These are phyloP conservation scores for Pseudoips prasinana DNA, from an alignment of 2,888 invertebrate genomes.

Conservation along the genomic window DNA sequence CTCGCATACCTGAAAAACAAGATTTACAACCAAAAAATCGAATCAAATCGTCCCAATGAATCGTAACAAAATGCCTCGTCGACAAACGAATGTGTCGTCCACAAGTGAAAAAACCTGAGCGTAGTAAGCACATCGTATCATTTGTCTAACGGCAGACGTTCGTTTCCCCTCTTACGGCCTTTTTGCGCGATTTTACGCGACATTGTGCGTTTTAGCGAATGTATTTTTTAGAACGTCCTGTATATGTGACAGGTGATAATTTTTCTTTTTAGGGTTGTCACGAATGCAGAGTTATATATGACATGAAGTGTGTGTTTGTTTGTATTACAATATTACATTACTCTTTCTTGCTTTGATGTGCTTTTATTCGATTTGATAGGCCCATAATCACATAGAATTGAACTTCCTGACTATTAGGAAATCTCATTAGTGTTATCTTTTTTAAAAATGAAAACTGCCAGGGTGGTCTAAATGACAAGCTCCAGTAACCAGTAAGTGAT, in stretches of 20 bases:
- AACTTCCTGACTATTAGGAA: too few species aligned
- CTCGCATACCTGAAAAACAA: too few species aligned
- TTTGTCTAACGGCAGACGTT: slow-evolving; percentile 40
- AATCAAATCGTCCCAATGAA: slow-evolving; percentile 3
- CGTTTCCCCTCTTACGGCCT: slow-evolving; percentile 17
- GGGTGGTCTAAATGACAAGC: too few species aligned
- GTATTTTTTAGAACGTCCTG: slow-evolving; percentile 37
- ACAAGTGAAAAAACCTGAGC: slow-evolving; percentile 31
- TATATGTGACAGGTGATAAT: slow-evolving; percentile 33
- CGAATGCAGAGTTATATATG: too few species aligned
- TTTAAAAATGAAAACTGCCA: too few species aligned
- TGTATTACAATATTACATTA: too few species aligned
- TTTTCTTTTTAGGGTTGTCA: slow-evolving; percentile 17
- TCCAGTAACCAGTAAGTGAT: too few species aligned
- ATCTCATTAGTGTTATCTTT: too few species aligned
- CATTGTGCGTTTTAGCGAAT: slow-evolving; percentile 31
- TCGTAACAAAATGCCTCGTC: slow-evolving; percentile 13
- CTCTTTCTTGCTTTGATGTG: too few species aligned
- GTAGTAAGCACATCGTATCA: slow-evolving; percentile 39
- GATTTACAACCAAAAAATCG: neutral
- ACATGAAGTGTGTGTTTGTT: too few species aligned
- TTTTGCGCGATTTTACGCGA: slow-evolving; percentile 29
- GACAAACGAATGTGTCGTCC: slow-evolving; percentile 11
- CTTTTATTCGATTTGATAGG: too few species aligned
- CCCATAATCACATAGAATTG: too few species aligned